phyloP scores from a whole-genome alignment of 2,113 vertebrate species.

The Chaetops frenatus region DNA sequence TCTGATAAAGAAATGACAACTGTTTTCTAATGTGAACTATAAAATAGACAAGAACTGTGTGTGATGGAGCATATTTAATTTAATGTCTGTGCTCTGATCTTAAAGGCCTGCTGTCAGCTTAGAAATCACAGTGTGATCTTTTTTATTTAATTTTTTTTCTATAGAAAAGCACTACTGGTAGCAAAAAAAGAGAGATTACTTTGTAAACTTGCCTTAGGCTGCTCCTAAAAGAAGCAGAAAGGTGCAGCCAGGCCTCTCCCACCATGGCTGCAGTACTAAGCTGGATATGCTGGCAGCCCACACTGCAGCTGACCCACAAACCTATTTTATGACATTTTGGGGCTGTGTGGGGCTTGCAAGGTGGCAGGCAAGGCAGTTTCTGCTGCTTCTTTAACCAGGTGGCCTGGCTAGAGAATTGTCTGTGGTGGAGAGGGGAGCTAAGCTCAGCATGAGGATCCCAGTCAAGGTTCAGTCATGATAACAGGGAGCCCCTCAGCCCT shows the following conservation, averaged over 20 bases:
- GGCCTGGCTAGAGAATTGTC: neutral
- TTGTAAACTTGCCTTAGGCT: conserved; percentile 33
- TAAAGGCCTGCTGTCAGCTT: neutral
- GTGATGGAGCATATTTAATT: neutral
- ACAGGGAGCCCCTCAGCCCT: neutral
- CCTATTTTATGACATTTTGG: conserved; percentile 35
- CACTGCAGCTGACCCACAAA: conserved; percentile 50
- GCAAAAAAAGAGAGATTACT: neutral
- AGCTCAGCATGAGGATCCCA: neutral
- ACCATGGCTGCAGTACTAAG: neutral
- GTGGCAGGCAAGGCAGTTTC: neutral
- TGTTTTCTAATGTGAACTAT: neutral
- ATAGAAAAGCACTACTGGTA: neutral
- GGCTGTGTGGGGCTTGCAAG: neutral
- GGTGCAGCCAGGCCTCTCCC: neutral
- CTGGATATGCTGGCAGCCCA: neutral
- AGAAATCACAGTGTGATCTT: neutral
- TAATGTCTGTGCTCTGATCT: neutral
- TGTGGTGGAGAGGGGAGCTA: neutral
- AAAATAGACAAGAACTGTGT: neutral
- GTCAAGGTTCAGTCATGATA: neutral
- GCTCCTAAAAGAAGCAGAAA: conserved; percentile 24
- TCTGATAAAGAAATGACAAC: conserved; percentile 20
- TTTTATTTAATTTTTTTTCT: neutral
- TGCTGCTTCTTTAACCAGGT: neutral